Evolutionary conservation across 2,797 vertebrate genomes (phyloP).

Genomic region (Chloroceryle amazona): DNA sequence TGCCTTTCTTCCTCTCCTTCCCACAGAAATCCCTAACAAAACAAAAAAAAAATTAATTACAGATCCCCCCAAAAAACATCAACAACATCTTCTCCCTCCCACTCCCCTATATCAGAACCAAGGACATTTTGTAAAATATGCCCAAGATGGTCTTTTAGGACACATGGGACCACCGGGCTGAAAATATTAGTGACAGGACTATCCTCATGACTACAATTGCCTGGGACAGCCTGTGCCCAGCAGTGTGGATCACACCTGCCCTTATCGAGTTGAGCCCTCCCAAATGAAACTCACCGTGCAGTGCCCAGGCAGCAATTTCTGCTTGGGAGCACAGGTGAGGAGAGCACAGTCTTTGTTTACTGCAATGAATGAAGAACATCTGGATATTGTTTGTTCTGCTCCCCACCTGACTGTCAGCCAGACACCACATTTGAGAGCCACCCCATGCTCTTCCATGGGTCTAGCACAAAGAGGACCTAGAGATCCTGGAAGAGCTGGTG

Average conservation of each 20-base stretch:
- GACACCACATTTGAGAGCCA: background rate
- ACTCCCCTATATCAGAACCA: too few relatives aligned
- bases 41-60: background rate
- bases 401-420: background rate
- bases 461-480: background rate
- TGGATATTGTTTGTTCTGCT: background rate
- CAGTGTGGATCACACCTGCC: background rate
- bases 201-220: rapidly evolving
- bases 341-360: rapidly evolving
- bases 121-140: background rate
- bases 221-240: background rate
- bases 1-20: background rate
- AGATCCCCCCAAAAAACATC: background rate
- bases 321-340: background rate
- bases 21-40: background rate
- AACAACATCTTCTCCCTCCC: background rate
- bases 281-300: background rate
- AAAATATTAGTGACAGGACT: background rate
- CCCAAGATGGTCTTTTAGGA: background rate
- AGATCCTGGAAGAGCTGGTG: background rate
- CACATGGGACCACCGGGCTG: background rate
- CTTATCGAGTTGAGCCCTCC: rapidly evolving
- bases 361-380: background rate
- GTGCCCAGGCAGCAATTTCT: background rate
- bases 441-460: rapidly evolving